Conservation (phyloP, 2,888 invertebrate genomes). For the Kryphioiulus occultus region DNA sequence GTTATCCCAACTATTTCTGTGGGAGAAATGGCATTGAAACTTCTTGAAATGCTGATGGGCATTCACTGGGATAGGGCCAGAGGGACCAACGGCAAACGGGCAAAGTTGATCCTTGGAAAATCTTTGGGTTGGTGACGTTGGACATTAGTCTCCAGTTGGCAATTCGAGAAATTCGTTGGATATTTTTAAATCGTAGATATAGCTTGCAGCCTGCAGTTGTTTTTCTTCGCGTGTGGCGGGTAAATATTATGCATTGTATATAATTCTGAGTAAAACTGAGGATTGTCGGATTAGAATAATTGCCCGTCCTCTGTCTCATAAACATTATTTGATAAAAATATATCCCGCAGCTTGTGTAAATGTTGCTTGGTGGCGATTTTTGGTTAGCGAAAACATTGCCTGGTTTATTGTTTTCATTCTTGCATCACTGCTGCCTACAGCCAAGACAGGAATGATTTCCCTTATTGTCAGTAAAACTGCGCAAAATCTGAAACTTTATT, state of each 20-base stretch:
- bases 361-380: not conserved
- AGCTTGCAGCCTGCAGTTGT: too few relatives aligned
- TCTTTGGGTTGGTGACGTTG: not conserved
- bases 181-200: not conserved
- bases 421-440: not conserved
- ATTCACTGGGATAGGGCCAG: not conserved
- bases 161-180: not conserved
- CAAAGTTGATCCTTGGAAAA: not conserved
- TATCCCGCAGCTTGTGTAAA: not conserved
- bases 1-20: not conserved
- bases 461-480: too few relatives aligned
- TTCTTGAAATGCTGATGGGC: not conserved
- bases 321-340: not conserved
- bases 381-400: not conserved
- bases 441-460: not conserved
- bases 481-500: too few relatives aligned
- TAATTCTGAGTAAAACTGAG: too few relatives aligned
- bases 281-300: too few relatives aligned
- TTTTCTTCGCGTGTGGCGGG: too few relatives aligned
- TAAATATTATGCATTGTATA: too few relatives aligned
- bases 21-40: not conserved
- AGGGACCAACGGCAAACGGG: not conserved
- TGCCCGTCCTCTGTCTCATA: too few relatives aligned
- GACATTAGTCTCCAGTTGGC: not conserved
- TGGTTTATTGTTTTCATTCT: not conserved